Evolutionary conservation across 1,140 invertebrate genomes (phyloP), one percentile per base, ranked within the genome.

Genomic region (Ptiloglossa arizonensis): DNA sequence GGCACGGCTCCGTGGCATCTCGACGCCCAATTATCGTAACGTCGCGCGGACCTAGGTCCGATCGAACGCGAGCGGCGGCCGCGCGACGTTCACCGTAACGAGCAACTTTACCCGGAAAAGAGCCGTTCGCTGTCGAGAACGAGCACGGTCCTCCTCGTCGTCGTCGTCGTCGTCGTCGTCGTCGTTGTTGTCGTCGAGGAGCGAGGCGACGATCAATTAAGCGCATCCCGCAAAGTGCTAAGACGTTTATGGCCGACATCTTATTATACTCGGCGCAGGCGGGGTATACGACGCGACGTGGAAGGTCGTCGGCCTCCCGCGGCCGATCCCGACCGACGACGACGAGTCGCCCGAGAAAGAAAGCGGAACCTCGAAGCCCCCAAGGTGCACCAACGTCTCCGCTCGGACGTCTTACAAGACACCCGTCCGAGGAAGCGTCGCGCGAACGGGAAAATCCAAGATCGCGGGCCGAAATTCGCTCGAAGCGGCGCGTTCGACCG

Each of bases 161-260:
- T 35, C 32, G 32, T 1, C 32, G 32, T 35, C 32, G 32, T 35
- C 32, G 32, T 35, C 74, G 73, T 32, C 48, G 62, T 24, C n/a
- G n/a, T n/a, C n/a, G n/a, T n/a, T n/a, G n/a, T n/a, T n/a, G n/a
- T n/a, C 29, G 57, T 22, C 64, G 73, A 57, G 52, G 2, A 52
- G 50, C 70, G 64, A 71, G 75, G 80, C 78, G 86, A 75, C 86
- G 86, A 88, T 88, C 87, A 87, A 88, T 88, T 87, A 87, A 88
- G 86, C 85, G 87, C 85, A 88, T 78, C 87, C 87, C 79, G 85
- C 83, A 86, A 88, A 88, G 87, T 88, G 87, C 86, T 88, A 88
- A 88, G 87, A 88, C 87, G 85, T 88, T 88, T 88, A 88, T 88
- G 87, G 85, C 81, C 83, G 86, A 87, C 86, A 87, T 88, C 86